Evolutionary conservation across 1,140 invertebrate genomes (phyloP).

Genomic region (Cheumatopsyche charites): DNA sequence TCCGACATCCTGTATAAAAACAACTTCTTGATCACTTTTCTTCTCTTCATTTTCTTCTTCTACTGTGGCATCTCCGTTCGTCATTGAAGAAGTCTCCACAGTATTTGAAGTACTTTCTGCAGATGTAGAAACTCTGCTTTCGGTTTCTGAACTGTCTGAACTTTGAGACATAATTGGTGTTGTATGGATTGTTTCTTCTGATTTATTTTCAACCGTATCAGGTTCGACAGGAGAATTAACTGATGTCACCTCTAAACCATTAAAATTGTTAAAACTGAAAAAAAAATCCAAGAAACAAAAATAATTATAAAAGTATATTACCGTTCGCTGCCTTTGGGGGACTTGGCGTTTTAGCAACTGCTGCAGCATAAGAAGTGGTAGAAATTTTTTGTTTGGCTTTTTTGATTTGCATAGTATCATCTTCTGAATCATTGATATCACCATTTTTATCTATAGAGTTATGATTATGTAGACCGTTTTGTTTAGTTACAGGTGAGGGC

Average conservation of each 20-base stretch:
- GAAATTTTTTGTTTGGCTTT: conserved; percentile 36
- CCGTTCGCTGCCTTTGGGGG: conserved; percentile 33
- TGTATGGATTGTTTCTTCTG: neutral
- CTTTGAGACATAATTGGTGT: conserved; percentile 28
- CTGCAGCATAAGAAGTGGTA: conserved; percentile 44
- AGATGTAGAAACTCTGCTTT: conserved; percentile 19
- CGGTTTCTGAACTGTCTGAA: conserved; percentile 35
- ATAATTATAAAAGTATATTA: too few relatives aligned
- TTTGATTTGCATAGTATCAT: conserved; percentile 7
- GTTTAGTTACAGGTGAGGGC: conserved; percentile 17
- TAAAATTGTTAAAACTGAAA: conserved; percentile 1
- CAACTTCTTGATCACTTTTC: conserved; percentile 77
- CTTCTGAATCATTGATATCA: conserved; percentile 19
- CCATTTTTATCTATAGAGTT: conserved; percentile 20
- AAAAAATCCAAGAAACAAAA: neutral
- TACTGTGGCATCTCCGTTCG: conserved; percentile 54
- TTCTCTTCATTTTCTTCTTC: conserved; percentile 67
- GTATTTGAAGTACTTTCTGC: conserved; percentile 18
- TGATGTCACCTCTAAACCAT: neutral
- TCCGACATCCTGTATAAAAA: conserved; percentile 92
- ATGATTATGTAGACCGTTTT: conserved; percentile 41
- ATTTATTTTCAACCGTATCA: neutral
- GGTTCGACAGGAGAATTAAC: neutral
- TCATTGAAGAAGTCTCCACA: conserved; percentile 10
- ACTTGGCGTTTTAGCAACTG: conserved; percentile 38